Evolutionary conservation across 1,140 invertebrate genomes (phyloP).

Genomic region (Drosophila persimilis): DNA sequence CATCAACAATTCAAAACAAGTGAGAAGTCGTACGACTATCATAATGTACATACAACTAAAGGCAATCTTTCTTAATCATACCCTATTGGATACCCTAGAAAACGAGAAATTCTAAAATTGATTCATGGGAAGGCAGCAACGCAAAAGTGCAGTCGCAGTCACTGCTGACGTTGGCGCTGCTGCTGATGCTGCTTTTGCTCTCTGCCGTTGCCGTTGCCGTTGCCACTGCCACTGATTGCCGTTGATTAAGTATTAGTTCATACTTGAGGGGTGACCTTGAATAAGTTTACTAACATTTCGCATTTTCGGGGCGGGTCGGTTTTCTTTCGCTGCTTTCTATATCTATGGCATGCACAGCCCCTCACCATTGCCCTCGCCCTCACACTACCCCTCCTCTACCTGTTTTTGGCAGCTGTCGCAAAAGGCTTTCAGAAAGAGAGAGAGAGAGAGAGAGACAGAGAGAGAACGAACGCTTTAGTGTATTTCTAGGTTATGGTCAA

Average conservation of each 20-base stretch:
- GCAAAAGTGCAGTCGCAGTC: slow-evolving; percentile 32
- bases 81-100: no score
- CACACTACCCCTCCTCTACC: not conserved
- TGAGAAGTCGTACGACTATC: no score
- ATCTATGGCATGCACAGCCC: slow-evolving; percentile 38
- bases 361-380: not conserved
- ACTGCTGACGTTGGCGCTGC: not conserved
- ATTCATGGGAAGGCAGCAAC: slow-evolving; percentile 3
- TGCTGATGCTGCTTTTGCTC: slow-evolving; percentile 8
- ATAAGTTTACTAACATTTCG: slow-evolving; percentile 78
- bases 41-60: not conserved
- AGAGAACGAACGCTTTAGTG: slow-evolving; percentile 15
- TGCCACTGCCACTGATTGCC: no score
- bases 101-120: not conserved
- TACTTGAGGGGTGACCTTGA: slow-evolving; percentile 74
- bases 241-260: slow-evolving; percentile 67
- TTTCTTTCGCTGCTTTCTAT: slow-evolving; percentile 35
- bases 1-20: slow-evolving; percentile 1
- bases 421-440: slow-evolving; percentile 37
- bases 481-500: slow-evolving; percentile 80
- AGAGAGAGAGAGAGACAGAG: not conserved
- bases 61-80: no score
- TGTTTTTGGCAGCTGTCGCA: slow-evolving; percentile 20
- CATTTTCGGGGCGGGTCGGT: slow-evolving; percentile 33
- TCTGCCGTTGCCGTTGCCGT: no score